Base-by-base conservation (phyloP, 2,113 vertebrate species). In the western clawed frog (Xenopus tropicalis) region DNA sequence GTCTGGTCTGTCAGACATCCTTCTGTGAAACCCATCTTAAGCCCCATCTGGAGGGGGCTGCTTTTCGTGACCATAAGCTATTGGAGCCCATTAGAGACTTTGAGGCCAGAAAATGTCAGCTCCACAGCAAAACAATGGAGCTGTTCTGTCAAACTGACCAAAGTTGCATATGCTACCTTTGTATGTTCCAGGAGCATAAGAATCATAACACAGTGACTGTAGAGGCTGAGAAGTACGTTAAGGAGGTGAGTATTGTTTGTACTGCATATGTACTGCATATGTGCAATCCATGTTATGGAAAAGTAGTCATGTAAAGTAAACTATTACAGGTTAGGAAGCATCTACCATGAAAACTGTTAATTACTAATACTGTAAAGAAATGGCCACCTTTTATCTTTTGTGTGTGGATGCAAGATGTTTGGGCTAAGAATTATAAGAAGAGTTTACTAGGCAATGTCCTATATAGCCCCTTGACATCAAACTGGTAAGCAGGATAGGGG, bases 11-110 rank as follows among this genome's bases (percentile, higher is more conserved):
- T 80, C 91, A 97, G 87, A 94, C 95, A 8, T 96, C 94, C 66
- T 98, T 97, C 87, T 99, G 97, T 0, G 95, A 97, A 78, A 84
- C 89, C 68, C 97, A 99, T 80, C 81, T 99, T 29, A 94, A 95
- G 82, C 90, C 95, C 61, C 97, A 99, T 66, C 93, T 96, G 68
- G 93, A 96, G 79, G 95, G 95, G 25, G 94, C 95, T 0, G 93
- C 95, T 8, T 90, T 98, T 85, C 94, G 96, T 59, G 96, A 97
- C 83, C 96, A 99, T 85, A 96, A 95, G 79, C 89, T 99, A 66
- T 91, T 98, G 19, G 91, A 94, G 70, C 95, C 95, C 66, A 91
- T 91, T 78, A 80, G 80, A 57, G 86, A 96, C 86, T 93, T 95
- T 71, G 91, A 94, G 72, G 91, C 92, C 66, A 86, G 93, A 62